Evolutionary conservation across 1,140 invertebrate genomes (phyloP).

Genomic region (Pseudoatta argentina): DNA sequence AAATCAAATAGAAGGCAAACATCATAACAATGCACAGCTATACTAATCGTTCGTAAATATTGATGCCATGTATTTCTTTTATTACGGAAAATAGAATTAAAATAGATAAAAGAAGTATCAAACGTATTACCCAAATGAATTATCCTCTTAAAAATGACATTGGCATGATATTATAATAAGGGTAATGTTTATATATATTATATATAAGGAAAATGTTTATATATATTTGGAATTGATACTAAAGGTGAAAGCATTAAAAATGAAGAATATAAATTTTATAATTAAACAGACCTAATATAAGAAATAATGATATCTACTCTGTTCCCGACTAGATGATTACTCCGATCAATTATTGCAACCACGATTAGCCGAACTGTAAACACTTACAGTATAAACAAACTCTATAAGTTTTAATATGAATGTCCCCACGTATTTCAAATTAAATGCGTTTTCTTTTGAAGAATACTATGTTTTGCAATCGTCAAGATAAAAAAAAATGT

Average conservation of each 20-base stretch:
- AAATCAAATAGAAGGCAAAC: not conserved
- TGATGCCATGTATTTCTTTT: not conserved
- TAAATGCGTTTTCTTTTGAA: not conserved
- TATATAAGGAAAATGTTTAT: not conserved
- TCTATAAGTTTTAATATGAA: not conserved
- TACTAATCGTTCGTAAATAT: not conserved
- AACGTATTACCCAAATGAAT: not conserved
- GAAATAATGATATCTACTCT: not conserved
- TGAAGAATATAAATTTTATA: not conserved
- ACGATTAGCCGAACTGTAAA: not conserved
- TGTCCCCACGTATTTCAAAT: not conserved
- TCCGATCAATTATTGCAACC: not conserved
- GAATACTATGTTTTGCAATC: not conserved
- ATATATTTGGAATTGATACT: not conserved
- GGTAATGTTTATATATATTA: too few species aligned
- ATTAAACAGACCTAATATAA: not conserved
- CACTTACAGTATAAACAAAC: not conserved
- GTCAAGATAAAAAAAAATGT: not conserved
- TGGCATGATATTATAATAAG: not conserved
- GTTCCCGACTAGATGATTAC: not conserved
- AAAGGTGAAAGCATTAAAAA: not conserved
- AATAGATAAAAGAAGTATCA: not conserved
- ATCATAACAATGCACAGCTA: not conserved
- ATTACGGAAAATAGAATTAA: not conserved
- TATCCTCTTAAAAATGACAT: not conserved